These are phyloP conservation scores for Mesorhabditis sp. DNA, from an alignment of 2,888 invertebrate species.

Conservation along the genomic window DNA sequence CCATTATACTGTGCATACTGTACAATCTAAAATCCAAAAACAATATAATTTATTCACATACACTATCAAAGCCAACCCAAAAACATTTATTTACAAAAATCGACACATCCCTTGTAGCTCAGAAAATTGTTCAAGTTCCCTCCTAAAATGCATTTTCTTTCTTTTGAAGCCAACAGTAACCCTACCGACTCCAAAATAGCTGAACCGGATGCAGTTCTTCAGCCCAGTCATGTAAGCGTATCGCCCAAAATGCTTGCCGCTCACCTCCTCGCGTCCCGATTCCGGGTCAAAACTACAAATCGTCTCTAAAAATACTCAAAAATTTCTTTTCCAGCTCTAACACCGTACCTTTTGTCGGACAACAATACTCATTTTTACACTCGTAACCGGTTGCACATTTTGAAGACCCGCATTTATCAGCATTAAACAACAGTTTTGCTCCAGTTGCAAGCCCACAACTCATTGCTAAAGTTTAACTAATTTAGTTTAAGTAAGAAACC, in stretches of 20 bases:
- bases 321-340: background rate
- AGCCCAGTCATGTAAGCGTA: constrained; percentile 39
- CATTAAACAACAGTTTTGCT: background rate
- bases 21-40: too few relatives aligned
- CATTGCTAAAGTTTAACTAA: too few relatives aligned
- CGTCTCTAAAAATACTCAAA: constrained; percentile 24
- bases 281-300: constrained; percentile 38
- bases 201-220: constrained; percentile 47
- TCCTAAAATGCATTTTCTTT: background rate
- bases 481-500: too few relatives aligned
- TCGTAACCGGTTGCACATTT: constrained; percentile 19
- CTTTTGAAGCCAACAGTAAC: background rate
- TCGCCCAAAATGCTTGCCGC: constrained; percentile 41
- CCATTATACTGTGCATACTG: too few relatives aligned
- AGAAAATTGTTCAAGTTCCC: background rate
- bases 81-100: background rate
- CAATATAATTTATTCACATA: too few relatives aligned
- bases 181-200: constrained; percentile 43
- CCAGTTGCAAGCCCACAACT: too few relatives aligned
- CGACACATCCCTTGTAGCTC: constrained; percentile 1
- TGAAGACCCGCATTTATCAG: background rate
- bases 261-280: constrained; percentile 37
- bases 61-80: too few relatives aligned
- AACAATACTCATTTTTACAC: constrained; percentile 34
- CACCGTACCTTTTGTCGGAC: constrained; percentile 40